Evolutionary conservation across 2,113 vertebrate species (phyloP), one percentile per base, ranked within the genome.

Genomic region (Egretta garzetta): DNA sequence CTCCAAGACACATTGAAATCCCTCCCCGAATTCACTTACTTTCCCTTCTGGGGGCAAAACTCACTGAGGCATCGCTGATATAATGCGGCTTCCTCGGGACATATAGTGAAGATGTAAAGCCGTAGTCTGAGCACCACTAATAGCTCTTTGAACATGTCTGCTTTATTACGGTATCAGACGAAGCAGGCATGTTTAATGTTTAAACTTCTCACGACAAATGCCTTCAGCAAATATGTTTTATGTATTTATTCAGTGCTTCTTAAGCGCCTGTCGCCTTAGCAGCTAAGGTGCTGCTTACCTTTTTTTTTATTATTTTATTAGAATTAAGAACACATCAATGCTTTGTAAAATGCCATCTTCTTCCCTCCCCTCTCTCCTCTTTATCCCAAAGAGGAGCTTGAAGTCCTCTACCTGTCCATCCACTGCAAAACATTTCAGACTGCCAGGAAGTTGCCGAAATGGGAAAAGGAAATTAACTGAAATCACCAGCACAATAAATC

Each of bases 201-300:
- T 95, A 82, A 97, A 96, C 90, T 97, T 87, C 66, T 87, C 91
- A 68, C 6, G 87, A 90, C 88, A 96, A 96, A 97, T 96, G 92
- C 94, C 89, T 96, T 95, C 93, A 96, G 94, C 94, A 96, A 96
- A 94, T 80, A 95, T n/a, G 49, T 82, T 95, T 88, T 82, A 97
- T 96, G 90, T 89, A 95, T 96, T 97, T 87, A 80, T 89, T 80
- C 91, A 74, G 41, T 15, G 67, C 80, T 91, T 17, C 86, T 72
- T 80, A 63, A 88, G 85, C 1, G 5, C 71, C 86, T 88, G 91
- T 92, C 15, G 5, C 88, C 75, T 96, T 60, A 88, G 83, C 73
- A 83, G 94, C 72, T 82, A 64, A 87, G 81, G 68, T 79, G 60
- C 76, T 80, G 81, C 90, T 96, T 75, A 75, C 89, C 43, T 67